Evolutionary conservation across 1,140 invertebrate genomes (phyloP).

Genomic region (Calosoma granatense): DNA sequence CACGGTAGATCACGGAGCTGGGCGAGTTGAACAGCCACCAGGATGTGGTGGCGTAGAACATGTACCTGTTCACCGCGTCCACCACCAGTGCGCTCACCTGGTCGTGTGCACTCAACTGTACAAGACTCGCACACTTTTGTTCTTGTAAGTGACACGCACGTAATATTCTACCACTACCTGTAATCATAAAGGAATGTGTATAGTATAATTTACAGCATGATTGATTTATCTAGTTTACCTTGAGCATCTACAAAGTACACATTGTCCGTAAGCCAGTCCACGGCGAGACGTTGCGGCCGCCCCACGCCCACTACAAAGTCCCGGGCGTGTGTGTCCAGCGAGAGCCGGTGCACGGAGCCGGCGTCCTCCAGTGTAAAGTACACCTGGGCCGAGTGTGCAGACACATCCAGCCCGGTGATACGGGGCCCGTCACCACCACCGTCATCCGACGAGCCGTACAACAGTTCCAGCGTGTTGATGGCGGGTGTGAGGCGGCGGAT

Average conservation of each 20-base stretch:
- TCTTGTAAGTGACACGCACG: slow-evolving; percentile 45
- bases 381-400: slow-evolving; percentile 29
- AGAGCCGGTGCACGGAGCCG: slow-evolving; percentile 26
- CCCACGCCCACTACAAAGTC: slow-evolving; percentile 35
- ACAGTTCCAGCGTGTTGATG: slow-evolving; percentile 28
- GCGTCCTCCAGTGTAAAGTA: slow-evolving; percentile 34
- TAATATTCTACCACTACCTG: too few relatives aligned
- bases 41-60: slow-evolving; percentile 46
- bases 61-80: slow-evolving; percentile 38
- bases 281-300: slow-evolving; percentile 53
- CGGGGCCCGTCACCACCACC: slow-evolving; percentile 35
- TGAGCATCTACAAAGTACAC: slow-evolving; percentile 66
- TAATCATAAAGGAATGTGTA: too few relatives aligned
- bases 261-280: slow-evolving; percentile 71
- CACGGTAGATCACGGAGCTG: slow-evolving; percentile 43
- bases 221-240: too few relatives aligned
- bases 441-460: slow-evolving; percentile 33
- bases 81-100: slow-evolving; percentile 39
- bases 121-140: slow-evolving; percentile 45
- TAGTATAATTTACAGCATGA: too few relatives aligned
- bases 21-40: slow-evolving; percentile 33
- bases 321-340: slow-evolving; percentile 6
- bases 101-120: slow-evolving; percentile 51
- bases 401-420: slow-evolving; percentile 41
- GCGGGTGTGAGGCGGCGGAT: slow-evolving; percentile 38